Percentiles rank a stretch among this genome's conserved stretches.
Conservation (phyloP, 2,888 invertebrate species). For the Atherix ibis region DNA sequence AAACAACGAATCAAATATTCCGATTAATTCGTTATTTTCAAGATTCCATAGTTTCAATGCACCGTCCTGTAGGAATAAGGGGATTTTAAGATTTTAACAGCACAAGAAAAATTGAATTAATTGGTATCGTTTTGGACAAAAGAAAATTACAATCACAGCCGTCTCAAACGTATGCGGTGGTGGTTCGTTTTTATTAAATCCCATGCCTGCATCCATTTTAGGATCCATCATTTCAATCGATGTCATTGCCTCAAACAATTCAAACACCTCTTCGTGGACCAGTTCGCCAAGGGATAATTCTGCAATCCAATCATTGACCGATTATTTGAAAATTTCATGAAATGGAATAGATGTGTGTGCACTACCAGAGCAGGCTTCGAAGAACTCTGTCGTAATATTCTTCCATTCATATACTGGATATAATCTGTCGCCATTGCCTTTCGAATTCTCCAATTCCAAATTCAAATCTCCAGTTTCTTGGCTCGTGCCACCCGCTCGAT, state of each 20-base stretch:
- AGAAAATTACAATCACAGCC: constrained; percentile 65
- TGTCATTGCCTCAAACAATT: constrained; percentile 96
- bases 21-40: constrained; percentile 66
- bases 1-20: constrained; percentile 85
- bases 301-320: constrained; percentile 16
- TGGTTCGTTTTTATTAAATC: constrained; percentile 74
- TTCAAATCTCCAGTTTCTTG: too few species aligned
- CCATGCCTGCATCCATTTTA: constrained; percentile 99
- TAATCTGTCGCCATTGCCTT: too few species aligned
- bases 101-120: neutral
- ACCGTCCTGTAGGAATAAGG: constrained; percentile 50
- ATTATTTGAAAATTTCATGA: neutral
- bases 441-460: too few species aligned
- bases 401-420: neutral
- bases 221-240: constrained; percentile 99
- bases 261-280: constrained; percentile 78
- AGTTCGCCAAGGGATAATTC: constrained; percentile 80
- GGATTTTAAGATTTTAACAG: neutral
- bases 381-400: neutral
- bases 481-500: too few species aligned
- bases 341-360: too few species aligned
- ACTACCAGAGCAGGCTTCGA: neutral
- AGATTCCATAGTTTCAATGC: constrained; percentile 62
- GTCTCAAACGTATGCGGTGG: constrained; percentile 77
- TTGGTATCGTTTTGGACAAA: neutral